Evolutionary conservation across 1,140 invertebrate species (phyloP).

Genomic region (Propsilocerus akamusi): DNA sequence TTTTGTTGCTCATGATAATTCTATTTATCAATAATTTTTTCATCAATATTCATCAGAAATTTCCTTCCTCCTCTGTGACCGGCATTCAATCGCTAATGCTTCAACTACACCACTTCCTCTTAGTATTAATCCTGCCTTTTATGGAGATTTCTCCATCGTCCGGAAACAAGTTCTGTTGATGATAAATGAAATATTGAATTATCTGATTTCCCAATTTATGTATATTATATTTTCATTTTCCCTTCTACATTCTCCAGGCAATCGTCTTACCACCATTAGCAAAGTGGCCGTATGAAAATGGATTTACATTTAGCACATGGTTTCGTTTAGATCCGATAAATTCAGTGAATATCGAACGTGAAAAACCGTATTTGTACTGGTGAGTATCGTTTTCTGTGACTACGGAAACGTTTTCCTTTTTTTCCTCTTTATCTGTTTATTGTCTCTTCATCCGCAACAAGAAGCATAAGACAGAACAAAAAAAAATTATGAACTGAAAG

Average conservation of each 20-base stretch:
- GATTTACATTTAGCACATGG: constrained; percentile 99
- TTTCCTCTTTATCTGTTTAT: background rate
- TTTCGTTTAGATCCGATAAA: constrained; percentile 96
- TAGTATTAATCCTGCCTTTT: background rate
- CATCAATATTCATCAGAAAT: constrained; percentile 1
- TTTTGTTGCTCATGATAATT: no score
- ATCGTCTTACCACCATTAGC: constrained; percentile 90
- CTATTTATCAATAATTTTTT: constrained; percentile 2
- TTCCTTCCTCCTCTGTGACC: background rate
- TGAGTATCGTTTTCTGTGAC: constrained; percentile 43
- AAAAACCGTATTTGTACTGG: constrained; percentile 97
- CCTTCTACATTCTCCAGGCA: constrained; percentile 41
- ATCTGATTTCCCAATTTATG: constrained; percentile 2
- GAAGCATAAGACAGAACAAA: no score
- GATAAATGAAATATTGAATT: background rate
- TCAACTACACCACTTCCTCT: background rate
- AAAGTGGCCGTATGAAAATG: constrained; percentile 96
- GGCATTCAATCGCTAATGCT: background rate
- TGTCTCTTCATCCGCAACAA: no score
- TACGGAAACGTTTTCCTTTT: background rate
- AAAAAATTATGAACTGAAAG: no score
- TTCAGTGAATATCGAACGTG: constrained; percentile 94
- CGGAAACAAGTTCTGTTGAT: constrained; percentile 2
- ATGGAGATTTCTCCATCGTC: background rate
- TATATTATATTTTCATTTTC: background rate